Base-by-base conservation (phyloP, 2,113 vertebrate species). In the Todiramphus chloris region DNA sequence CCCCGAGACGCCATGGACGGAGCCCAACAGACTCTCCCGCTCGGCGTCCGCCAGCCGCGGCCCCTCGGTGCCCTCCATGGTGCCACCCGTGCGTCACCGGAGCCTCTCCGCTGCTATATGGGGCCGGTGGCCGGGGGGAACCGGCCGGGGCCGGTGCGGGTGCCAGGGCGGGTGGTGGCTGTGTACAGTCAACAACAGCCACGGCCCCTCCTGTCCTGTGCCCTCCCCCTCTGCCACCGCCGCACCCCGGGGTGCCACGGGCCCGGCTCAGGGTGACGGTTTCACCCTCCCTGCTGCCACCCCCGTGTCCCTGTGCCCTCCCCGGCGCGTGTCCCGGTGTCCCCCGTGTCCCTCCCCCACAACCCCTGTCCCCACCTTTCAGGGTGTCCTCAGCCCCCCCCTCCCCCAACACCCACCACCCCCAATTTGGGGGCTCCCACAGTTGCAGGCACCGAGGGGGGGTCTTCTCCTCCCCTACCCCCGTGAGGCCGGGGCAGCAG, bases 1-100 rank as follows among this genome's bases (percentile, higher is more conserved):
- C 74, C 97, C 97, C 2, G 97, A 97, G 18, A 97, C 97, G 2
- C 96, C 95, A 11, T 97, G 93, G 20, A 97, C 97, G 28, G 66
- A 81, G 21, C 97, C 97, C 79, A 97, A 19, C 75, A 82, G 66
- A 6, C 92, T 97, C 82, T 97, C 97, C 31, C 84, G 31, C 55
- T 97, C 97, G 1, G 33, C 79, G n/a, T 97, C 97, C 6, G 55
- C 78, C 20, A 96, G 55, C 64, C 76, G 92, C 12, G 94, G 77
- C 16, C 89, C 93, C 37, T 68, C 55, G 8, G 82, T 28, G 25
- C 89, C 94, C 28, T 97, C 96, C 97, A 97, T 97, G 48, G 25
- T 14, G 78, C 24, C 44, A 18, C 23, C 64, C 48, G 28, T 13
- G 31, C 13, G 68, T 8, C 67, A 24, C 39, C 25, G 19, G 44